phyloP scores from a whole-genome alignment of 2,113 vertebrate genomes.

The Laterallus jamaicensis region DNA sequence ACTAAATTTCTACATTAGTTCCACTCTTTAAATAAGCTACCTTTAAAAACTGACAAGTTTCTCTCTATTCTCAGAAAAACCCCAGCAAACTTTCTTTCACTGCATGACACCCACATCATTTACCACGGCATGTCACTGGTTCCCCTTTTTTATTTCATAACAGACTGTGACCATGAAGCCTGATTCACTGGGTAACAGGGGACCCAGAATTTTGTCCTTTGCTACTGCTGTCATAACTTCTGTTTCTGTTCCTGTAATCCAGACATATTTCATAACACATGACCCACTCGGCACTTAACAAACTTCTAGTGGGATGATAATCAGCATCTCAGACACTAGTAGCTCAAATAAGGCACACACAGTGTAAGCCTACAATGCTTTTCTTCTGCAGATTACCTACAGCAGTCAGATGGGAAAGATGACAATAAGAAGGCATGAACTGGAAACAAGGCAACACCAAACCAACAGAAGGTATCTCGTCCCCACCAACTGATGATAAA shows the following conservation, averaged over 20 bases:
- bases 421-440: not conserved
- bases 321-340: not conserved
- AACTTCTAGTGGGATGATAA: not conserved
- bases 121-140: not conserved
- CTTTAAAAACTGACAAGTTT: not conserved
- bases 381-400: not conserved
- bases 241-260: not conserved
- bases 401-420: not conserved
- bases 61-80: not conserved
- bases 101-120: not conserved
- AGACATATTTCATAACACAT: not conserved
- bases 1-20: not conserved
- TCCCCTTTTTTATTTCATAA: not conserved
- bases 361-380: not conserved
- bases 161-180: not conserved
- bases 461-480: not conserved
- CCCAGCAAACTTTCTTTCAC: not conserved
- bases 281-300: not conserved
- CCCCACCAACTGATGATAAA: not conserved
- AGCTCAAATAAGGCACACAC: not conserved
- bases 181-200: not conserved
- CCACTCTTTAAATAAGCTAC: not conserved
- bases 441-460: not conserved
- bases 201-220: not conserved
- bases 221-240: not conserved